A percentile compares a stretch with the other conserved stretches of the same genome.
Conservation (phyloP, 2,888 invertebrate genomes). For the Melieria omissa region DNA sequence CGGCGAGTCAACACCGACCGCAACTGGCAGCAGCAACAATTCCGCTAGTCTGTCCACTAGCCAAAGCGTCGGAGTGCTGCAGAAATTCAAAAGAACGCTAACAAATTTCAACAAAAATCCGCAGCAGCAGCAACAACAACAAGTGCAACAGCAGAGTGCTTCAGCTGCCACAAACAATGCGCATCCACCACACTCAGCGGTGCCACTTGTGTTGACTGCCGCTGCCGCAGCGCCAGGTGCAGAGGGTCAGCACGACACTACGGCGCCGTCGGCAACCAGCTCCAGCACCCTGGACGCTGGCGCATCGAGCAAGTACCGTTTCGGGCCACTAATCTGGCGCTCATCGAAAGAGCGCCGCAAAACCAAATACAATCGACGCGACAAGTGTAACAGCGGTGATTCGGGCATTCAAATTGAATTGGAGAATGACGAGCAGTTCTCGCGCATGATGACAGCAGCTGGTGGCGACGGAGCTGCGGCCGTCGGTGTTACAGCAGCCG, state of each 20-base stretch:
- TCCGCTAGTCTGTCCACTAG: constrained; percentile 35
- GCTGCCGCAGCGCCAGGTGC: constrained; percentile 39
- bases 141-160: constrained; percentile 34
- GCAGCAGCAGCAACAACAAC: constrained; percentile 45
- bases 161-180: not conserved
- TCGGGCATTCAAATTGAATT: constrained; percentile 78
- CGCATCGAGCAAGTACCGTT: constrained; percentile 67
- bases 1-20: constrained; percentile 37
- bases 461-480: constrained; percentile 19
- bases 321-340: constrained; percentile 79
- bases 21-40: constrained; percentile 38
- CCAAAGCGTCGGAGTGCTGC: constrained; percentile 69
- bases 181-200: not conserved
- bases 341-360: constrained; percentile 78
- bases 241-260: not conserved
- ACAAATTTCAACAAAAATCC: constrained; percentile 66
- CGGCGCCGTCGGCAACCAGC: constrained; percentile 10
- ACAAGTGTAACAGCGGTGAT: constrained; percentile 80
- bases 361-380: constrained; percentile 75
- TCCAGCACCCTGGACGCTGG: constrained; percentile 8
- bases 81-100: constrained; percentile 78
- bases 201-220: not conserved
- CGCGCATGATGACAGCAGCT: constrained; percentile 43
- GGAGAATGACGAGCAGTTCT: constrained; percentile 65
- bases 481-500: not conserved